Evolutionary conservation across 2,113 vertebrate species (phyloP).

Genomic region (Pseudorectes ferrugineus): DNA sequence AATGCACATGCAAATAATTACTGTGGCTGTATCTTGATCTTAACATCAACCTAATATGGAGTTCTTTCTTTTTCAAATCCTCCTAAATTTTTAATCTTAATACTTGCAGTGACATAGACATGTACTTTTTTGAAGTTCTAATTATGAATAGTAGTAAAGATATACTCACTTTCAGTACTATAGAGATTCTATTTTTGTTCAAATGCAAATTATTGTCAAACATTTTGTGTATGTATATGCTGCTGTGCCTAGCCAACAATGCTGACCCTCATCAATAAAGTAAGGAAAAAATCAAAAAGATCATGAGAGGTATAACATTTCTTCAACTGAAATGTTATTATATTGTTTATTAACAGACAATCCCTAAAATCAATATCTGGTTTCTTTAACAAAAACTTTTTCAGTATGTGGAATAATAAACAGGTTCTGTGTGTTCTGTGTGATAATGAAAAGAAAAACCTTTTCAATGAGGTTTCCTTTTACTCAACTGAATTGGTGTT

Average conservation of each 20-base stretch:
- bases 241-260: background rate
- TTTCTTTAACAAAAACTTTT: conserved; percentile 15
- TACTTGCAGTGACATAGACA: background rate
- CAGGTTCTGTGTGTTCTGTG: background rate
- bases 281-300: background rate
- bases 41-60: background rate
- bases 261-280: background rate
- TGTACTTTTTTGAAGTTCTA: background rate
- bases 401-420: background rate
- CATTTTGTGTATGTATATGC: background rate
- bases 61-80: background rate
- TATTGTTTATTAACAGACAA: background rate
- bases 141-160: background rate
- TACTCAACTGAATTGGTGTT: conserved; percentile 27
- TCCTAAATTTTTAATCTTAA: background rate
- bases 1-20: background rate
- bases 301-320: background rate
- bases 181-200: background rate
- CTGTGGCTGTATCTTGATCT: background rate
- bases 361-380: background rate
- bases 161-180: background rate
- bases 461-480: conserved; percentile 28
- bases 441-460: background rate
- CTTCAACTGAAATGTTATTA: background rate
- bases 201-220: background rate